Conservation (phyloP, 1,140 invertebrate species). For the Streblospio benedicti region DNA sequence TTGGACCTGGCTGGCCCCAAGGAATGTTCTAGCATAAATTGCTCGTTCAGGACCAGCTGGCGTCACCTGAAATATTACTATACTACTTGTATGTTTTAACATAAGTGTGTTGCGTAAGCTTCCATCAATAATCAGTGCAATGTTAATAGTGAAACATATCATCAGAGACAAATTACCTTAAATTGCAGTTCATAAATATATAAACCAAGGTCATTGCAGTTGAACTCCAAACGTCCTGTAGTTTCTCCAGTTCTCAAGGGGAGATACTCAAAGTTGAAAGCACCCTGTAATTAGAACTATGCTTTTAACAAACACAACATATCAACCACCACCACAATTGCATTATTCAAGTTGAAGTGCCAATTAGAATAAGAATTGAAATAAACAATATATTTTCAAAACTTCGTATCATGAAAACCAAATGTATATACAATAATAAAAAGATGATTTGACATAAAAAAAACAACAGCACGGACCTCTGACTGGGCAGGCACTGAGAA, state of each 20-base stretch:
- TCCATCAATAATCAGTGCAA: too few species aligned
- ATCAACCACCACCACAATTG: background rate
- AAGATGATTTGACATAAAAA: background rate
- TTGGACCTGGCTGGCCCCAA: conserved; percentile 37
- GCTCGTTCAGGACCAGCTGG: conserved; percentile 40
- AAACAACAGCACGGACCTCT: conserved; percentile 29
- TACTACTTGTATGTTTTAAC: too few species aligned
- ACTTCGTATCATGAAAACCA: too few species aligned
- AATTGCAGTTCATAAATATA: conserved; percentile 44
- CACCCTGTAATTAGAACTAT: conserved; percentile 25
- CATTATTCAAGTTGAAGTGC: background rate
- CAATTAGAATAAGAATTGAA: too few species aligned
- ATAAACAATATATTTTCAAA: too few species aligned
- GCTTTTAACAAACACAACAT: background rate
- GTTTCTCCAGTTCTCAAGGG: conserved; percentile 42
- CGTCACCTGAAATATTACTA: too few species aligned
- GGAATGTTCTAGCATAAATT: conserved; percentile 38
- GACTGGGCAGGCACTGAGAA: conserved; percentile 36
- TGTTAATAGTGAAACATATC: too few species aligned
- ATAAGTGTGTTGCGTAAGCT: too few species aligned
- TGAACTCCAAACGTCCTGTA: conserved; percentile 38
- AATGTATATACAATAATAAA: too few species aligned
- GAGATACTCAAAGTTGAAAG: conserved; percentile 43
- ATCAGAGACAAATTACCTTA: too few species aligned
- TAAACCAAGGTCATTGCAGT: conserved; percentile 38